Conservation (phyloP, 2,888 invertebrate species). For the Tetragonula carbonaria region DNA sequence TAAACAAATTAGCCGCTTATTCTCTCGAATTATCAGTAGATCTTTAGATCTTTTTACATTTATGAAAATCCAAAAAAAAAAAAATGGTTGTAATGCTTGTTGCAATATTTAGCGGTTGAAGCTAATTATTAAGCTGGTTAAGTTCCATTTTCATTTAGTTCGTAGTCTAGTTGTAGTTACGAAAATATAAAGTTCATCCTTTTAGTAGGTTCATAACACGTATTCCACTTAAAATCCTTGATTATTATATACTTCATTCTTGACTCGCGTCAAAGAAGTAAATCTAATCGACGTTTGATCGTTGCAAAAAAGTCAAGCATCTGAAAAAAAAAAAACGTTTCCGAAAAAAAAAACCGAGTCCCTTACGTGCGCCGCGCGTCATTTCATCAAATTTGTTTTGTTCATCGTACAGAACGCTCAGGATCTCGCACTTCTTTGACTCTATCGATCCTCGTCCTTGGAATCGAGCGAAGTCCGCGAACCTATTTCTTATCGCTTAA, state of each 20-base stretch:
- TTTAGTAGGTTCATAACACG: too few relatives aligned
- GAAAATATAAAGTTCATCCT: too few relatives aligned
- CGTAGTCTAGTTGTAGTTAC: too few relatives aligned
- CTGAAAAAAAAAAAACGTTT: not conserved
- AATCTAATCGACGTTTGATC: not conserved
- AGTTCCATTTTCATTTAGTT: too few relatives aligned
- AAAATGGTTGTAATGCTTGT: not conserved
- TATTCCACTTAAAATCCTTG: too few relatives aligned
- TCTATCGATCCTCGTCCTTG: not conserved
- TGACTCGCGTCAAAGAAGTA: not conserved
- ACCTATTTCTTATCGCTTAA: not conserved
- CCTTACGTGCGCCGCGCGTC: not conserved
- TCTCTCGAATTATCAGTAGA: not conserved
- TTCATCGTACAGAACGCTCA: slow-evolving; percentile 7
- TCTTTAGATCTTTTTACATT: not conserved
- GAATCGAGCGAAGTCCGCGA: slow-evolving; percentile 1
- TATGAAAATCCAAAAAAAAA: not conserved
- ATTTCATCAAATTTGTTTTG: not conserved
- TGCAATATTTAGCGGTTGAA: too few relatives aligned
- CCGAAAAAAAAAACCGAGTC: not conserved
- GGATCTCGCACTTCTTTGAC: not conserved
- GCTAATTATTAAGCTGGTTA: too few relatives aligned
- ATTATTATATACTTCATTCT: not conserved
- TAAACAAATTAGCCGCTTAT: not conserved
- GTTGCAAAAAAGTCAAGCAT: not conserved